Base-by-base conservation (phyloP, 2,888 invertebrate genomes). In the Onchidella celtica region DNA sequence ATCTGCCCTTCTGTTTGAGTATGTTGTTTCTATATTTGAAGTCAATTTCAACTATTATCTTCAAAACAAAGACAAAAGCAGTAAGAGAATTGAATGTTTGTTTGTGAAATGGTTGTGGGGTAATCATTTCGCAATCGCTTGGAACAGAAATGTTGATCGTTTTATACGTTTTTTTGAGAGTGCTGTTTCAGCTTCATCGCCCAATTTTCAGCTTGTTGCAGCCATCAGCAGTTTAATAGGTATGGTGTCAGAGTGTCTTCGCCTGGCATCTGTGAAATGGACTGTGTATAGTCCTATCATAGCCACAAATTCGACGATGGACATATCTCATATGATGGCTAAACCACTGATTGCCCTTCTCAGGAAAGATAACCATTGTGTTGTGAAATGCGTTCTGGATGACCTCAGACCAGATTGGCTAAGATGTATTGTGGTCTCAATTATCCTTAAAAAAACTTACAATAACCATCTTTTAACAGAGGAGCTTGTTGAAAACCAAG, bases 401-500 rank as follows among this genome's bases (percentile, higher is more conserved):
- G 75, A 75, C 17, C 69, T 90, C 1, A 84, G 86, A 59, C 85
- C 87, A 9, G 83, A 87, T 4, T 89, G 89, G 89, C 79, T 90
- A 36, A 84, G 85, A 65, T 84, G 87, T 11, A 81, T 88, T 27
- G 83, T 90, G 55, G 85, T 85, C 66, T 83, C 86, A 59, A 80
- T 82, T 6, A 68, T 90, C 6, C 82, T 90, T 14, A 83, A 85
- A 24, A 78, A 81, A 14, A n/a, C n/a, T n/a, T 82, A 86, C 63
- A 88, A 90, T 83, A 87, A 89, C 76, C 88, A 87, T 80, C 79
- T 91, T 27, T 66, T 90, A 3, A 34, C 85, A 21, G 88, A 76
- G 2, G 40, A 14, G 0, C 70, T 76, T 36, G 70, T 59, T 57
- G 47, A 70, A 6, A 61, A 61, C 21, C 32, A 47, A 27, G 24